Base-by-base conservation (phyloP, 2,888 invertebrate species). In the Actias luna region DNA sequence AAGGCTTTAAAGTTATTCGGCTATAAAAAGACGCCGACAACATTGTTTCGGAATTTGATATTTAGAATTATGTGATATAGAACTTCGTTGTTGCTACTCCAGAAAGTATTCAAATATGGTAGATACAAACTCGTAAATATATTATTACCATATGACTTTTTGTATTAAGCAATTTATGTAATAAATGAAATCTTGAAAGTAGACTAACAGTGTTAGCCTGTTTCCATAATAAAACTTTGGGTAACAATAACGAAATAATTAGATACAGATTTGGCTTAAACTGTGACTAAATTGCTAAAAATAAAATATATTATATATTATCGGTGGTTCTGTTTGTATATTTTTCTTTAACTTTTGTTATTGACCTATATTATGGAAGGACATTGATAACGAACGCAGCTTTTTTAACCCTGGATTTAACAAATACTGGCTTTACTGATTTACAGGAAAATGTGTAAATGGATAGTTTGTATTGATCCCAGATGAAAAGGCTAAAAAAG, bases 1-100 rank as follows among this genome's bases (percentile, higher is more conserved):
- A 50, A 67, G 36, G 63, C 65, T 62, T 63, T 46, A 46, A 63
- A 62, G 27, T 61, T 35, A 39, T 50, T 67, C 31, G 58, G 18
- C 29, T 63, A 63, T 64, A 66, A 69, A 69, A 62, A 35, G 60
- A 46, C 55, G 46, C 52, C 36, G 18, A 39, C 58, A 60, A 55
- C 55, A 50, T 27, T 57, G 58, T 63, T 39, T 68, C 18, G 67
- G 70, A 74, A 76, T 76, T 62, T 75, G 70, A 67, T 75, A 74
- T 74, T 76, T 71, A 55, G 65, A 69, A 69, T 58, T 29, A 14
- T 39, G 60, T 64, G 64, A 64, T 33, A 61, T 58, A 64, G 10
- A 22, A 1, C 39, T 36, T 62, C 33, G 42, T 61, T 33, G 42
- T 22, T 36, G 39, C 27, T 35, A 39, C 18, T 55, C 33, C 16